Evolutionary conservation across 2,797 vertebrate genomes (phyloP).

Genomic region (Chelmon rostratus): DNA sequence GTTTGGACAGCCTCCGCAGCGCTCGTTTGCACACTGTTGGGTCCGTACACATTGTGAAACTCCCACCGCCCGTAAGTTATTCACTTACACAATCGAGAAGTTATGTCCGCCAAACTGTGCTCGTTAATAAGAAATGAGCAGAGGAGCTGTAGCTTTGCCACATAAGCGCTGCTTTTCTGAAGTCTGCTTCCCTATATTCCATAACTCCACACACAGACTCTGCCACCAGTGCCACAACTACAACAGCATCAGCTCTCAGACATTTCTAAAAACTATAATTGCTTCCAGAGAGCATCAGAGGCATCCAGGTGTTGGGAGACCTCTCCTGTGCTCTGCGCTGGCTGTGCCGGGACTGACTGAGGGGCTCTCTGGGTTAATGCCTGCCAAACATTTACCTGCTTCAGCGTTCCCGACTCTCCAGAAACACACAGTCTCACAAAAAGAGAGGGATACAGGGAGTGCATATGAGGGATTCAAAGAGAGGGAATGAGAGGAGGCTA

Average conservation of each 20-base stretch:
- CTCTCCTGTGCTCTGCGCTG: conserved; percentile 65
- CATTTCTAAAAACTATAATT: conserved; percentile 67
- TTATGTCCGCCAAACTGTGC: conserved; percentile 14
- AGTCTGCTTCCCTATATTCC: conserved; percentile 23
- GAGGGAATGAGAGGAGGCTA: conserved; percentile 62
- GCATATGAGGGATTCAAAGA: conserved; percentile 69
- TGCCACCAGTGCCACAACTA: conserved; percentile 23
- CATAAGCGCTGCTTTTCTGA: conserved; percentile 29
- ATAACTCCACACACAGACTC: conserved; percentile 38
- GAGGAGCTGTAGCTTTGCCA: conserved; percentile 1
- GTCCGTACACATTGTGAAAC: conserved; percentile 64
- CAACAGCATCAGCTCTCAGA: conserved; percentile 47
- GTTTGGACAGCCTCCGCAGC: conserved; percentile 75
- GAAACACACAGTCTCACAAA: conserved; percentile 74
- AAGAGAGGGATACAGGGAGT: conserved; percentile 69
- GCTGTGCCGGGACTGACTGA: conserved; percentile 65
- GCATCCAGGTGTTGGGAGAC: conserved; percentile 82
- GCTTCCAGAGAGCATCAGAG: conserved; percentile 76
- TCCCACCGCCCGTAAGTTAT: conserved; percentile 40
- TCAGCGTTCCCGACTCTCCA: conserved; percentile 73
- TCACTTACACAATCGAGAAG: conserved; percentile 52
- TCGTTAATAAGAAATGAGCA: conserved; percentile 19
- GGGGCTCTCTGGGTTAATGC: conserved; percentile 76
- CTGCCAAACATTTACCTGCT: conserved; percentile 82
- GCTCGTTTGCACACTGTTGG: conserved; percentile 65